Evolutionary conservation across 2,888 invertebrate genomes (phyloP), one percentile per base, ranked within the genome.

Genomic region (Zhuqinia jingwanae): DNA sequence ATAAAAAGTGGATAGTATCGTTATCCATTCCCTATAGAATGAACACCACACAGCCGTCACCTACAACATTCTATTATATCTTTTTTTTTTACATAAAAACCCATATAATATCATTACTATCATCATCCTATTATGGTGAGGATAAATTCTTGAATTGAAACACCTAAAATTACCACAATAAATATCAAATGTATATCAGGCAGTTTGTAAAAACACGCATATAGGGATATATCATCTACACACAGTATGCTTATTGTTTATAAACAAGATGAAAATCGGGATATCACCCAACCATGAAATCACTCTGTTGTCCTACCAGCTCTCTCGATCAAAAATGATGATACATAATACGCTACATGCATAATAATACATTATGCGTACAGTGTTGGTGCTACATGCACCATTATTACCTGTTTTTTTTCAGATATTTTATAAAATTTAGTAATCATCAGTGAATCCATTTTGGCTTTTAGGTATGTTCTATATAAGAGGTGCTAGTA

Each of bases 231-330:
- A n/a, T n/a, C n/a, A n/a, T n/a, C n/a, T n/a, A n/a, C n/a, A n/a
- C n/a, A n/a, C n/a, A n/a, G n/a, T n/a, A n/a, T n/a, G n/a, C n/a
- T n/a, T n/a, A n/a, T 36, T 36, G 36, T 36, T 36, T 6, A 36
- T 36, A 36, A 3, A 56, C 15, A 25, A 78, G 27, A 50, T 25
- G 50, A 17, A 53, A 56, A 22, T 58, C 56, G 36, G n/a, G 58
- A 36, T 36, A 50, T 47, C 70, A 80, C 53, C 70, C 56, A 70
- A 47, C 68, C 80, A 42, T 80, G 70, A 70, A 80, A 80, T 80
- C 36, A 36, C 36, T 36, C 36, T 36, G 36, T 36, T 36, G 36
- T 36, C 36, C 36, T 36, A 36, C 36, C 5, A 80, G 70, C 70
- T 25, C 30, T 68, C 50, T 27, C 10, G 45, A 53, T 30, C 36